These are phyloP conservation scores for Excalfactoria chinensis DNA, from an alignment of 2,113 vertebrate species.

Conservation along the genomic window DNA sequence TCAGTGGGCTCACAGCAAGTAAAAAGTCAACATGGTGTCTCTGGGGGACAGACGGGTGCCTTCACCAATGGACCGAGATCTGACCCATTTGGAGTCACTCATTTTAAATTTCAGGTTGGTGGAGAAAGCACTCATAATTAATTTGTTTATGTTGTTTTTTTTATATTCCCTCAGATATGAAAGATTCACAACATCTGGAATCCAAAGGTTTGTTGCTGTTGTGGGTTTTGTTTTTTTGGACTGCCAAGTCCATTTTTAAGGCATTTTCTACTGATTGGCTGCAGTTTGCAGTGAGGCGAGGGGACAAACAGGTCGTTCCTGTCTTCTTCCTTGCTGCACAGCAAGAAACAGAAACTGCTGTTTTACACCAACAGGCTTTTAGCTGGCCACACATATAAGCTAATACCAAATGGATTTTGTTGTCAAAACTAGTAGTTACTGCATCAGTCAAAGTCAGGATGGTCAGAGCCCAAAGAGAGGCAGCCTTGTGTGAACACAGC, in stretches of 20 bases:
- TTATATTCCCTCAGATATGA: neutral
- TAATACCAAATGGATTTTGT: neutral
- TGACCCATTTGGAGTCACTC: neutral
- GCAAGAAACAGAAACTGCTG: neutral
- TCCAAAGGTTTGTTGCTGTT: neutral
- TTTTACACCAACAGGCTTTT: constrained; percentile 19
- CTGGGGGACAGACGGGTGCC: neutral
- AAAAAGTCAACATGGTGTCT: neutral
- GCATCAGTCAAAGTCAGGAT: neutral
- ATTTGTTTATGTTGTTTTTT: neutral
- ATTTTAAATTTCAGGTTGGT: neutral
- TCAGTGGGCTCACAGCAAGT: neutral
- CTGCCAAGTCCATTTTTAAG: neutral
- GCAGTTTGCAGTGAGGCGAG: neutral
- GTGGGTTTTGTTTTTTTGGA: neutral
- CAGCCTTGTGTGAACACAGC: neutral
- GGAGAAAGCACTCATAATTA: neutral
- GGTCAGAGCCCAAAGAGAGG: neutral
- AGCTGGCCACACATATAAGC: constrained; percentile 2
- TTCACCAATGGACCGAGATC: neutral
- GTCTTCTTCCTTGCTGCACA: neutral
- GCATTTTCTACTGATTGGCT: neutral
- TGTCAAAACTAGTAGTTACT: neutral
- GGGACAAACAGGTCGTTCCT: neutral
- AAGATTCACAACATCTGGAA: neutral